Evolutionary conservation across 1,140 invertebrate species (phyloP).

Genomic region (Drosophila orena): DNA sequence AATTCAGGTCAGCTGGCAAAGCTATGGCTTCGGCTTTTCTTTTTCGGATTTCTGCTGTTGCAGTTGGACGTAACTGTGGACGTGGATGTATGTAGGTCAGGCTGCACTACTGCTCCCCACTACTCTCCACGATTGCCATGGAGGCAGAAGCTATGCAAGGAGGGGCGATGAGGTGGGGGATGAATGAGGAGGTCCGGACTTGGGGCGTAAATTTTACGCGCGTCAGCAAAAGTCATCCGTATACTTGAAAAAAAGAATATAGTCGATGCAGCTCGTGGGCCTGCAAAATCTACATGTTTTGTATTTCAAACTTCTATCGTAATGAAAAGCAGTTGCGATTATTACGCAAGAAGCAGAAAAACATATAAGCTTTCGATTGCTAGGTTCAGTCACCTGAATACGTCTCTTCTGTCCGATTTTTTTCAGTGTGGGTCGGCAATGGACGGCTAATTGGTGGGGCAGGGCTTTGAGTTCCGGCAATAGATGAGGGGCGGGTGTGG

Average conservation of each 20-base stretch:
- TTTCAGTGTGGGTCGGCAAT: slow-evolving; percentile 6
- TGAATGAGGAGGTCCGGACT: neutral
- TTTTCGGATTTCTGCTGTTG: slow-evolving; percentile 29
- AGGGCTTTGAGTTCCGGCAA: neutral
- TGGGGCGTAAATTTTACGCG: slow-evolving; percentile 73
- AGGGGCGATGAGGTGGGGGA: neutral
- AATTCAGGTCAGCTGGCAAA: slow-evolving; percentile 71
- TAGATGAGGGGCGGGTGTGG: no score
- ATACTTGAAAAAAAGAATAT: no score
- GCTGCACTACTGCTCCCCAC: slow-evolving; percentile 41
- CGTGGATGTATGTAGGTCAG: slow-evolving; percentile 67
- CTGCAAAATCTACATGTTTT: no score
- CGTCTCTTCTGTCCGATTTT: neutral
- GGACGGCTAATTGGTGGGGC: slow-evolving; percentile 13
- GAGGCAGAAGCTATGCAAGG: neutral
- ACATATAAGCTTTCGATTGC: no score
- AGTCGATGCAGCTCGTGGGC: no score
- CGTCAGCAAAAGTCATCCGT: slow-evolving; percentile 61
- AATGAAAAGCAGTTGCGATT: no score
- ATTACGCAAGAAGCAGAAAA: no score
- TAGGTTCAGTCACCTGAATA: no score
- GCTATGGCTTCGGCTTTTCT: slow-evolving; percentile 42
- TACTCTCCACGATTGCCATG: slow-evolving; percentile 14
- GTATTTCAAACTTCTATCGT: no score
- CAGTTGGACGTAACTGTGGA: slow-evolving; percentile 7